Conservation (phyloP, 2,113 vertebrate genomes). For the Excalfactoria chinensis region DNA sequence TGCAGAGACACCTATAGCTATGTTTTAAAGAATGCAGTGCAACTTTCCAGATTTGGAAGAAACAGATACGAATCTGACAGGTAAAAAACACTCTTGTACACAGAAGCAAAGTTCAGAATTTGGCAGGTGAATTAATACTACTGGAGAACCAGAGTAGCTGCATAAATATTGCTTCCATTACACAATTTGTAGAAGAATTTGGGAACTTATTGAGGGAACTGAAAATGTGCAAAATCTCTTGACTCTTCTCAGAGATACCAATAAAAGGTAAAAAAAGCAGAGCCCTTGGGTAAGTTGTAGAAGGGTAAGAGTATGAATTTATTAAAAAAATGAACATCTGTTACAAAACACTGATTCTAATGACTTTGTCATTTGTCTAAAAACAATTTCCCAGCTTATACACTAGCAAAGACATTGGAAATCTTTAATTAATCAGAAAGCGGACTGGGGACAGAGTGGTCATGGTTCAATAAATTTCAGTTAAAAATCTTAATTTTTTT, state of each 20-base stretch:
- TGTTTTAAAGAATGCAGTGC: background rate
- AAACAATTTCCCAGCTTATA: background rate
- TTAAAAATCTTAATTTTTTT: background rate
- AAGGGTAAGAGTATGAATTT: background rate
- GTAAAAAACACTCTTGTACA: background rate
- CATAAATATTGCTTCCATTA: background rate
- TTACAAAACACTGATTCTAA: background rate
- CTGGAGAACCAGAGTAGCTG: background rate
- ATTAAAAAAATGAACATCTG: background rate
- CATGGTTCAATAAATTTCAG: background rate
- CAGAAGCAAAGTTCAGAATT: background rate
- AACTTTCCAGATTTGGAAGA: background rate
- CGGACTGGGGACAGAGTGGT: background rate
- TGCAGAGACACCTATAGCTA: background rate
- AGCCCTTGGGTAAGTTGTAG: background rate
- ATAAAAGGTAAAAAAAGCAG: background rate
- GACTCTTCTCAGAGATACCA: background rate
- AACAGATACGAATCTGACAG: background rate
- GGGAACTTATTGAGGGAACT: background rate
- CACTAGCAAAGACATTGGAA: background rate
- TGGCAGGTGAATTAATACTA: background rate
- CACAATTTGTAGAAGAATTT: background rate
- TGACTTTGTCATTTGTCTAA: background rate
- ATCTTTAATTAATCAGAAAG: background rate
- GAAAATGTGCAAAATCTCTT: background rate